Base-by-base conservation (phyloP, 2,113 vertebrate genomes). In the Callaeas wilsoni region DNA sequence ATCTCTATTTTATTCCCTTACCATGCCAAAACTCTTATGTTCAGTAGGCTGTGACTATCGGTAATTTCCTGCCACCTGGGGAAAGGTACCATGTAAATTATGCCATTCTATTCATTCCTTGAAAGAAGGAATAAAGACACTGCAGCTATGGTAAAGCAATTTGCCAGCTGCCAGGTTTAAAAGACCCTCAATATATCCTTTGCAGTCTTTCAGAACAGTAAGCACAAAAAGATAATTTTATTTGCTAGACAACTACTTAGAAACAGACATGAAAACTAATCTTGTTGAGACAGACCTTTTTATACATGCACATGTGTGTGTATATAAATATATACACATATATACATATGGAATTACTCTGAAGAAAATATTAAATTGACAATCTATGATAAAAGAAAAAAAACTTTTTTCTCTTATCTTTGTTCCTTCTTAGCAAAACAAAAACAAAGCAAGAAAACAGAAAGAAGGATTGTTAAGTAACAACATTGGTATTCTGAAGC, bases 51-150 rank as follows among this genome's bases (percentile, higher is more conserved):
- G 85, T 59, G 57, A 95, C 65, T 88, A 69, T 25, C 2, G 0
- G 67, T 64, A 90, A 93, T 88, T 93, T 93, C 94, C 88, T 90
- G 85, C 42, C 63, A 83, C 53, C 53, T 76, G 50, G 62, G 37
- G 33, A 79, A 85, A 87, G 67, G 59, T 60, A 92, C 42, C 67
- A 85, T 25, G 30, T 85, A 90, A 96, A 88, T 88, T 88, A 90
- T 14, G 41, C 49, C 44, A 68, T 44, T 75, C 44, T 68, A 47
- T 59, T 64, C 30, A 68, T 47, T 90, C 49, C 32, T 44, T 86
- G 59, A 93, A 93, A 91, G 49, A 94, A 79, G 35, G 32, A 91
- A 93, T 89, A 94, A 94, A 93, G 85, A 92, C 29, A 76, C 63
- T 53, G 57, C 22, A 41, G 33, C 64, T 77, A 74, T n/a, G 39